Evolutionary conservation across 2,888 invertebrate species (phyloP), one percentile per base, ranked within the genome.

Genomic region (Tetranychus piercei): DNA sequence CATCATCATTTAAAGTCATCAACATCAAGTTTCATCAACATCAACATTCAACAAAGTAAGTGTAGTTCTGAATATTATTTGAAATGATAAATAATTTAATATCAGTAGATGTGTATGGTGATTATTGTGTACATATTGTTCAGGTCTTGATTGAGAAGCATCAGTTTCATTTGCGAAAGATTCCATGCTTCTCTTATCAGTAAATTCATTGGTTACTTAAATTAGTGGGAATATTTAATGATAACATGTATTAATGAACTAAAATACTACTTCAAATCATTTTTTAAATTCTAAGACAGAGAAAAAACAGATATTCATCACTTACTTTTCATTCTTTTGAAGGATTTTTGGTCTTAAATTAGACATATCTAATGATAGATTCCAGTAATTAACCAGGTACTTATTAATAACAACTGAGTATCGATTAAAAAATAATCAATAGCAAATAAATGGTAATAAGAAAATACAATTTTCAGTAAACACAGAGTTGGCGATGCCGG

Each of bases 141-240:
- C 75, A 22, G 65, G 70, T n/a, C 43, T 70, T 23, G 72, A 69
- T 6, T 43, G 43, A 44, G 15, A 70, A 15, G 45, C 11, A 15
- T n/a, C 15, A 65, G 11, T 20, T 44, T 34, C 44, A 20, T 45
- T 71, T 1, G 73, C 20, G 15, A 44, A n/a, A 6, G 34, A 15
- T 44, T 72, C 69, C 23, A 20, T 72, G 23, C 71, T 20, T 4
- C 22, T 82, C 79, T 85, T 79, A 79, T 84, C 80, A 81, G 80
- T 79, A 70, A 80, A 78, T n/a, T 73, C 11, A 5, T 69, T n/a
- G 20, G 20, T 7, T 69, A 23, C 18, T 20, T 5, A 23, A 69
- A 20, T 22, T 11, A 11, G 23, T 20, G 20, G n/a, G 20, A 69
- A n/a, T 20, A 55, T 55, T 1, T 5, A 6, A 23, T 69, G 11